Conservation (phyloP, 2,113 vertebrate species). For the Cyprichromis sp. region DNA sequence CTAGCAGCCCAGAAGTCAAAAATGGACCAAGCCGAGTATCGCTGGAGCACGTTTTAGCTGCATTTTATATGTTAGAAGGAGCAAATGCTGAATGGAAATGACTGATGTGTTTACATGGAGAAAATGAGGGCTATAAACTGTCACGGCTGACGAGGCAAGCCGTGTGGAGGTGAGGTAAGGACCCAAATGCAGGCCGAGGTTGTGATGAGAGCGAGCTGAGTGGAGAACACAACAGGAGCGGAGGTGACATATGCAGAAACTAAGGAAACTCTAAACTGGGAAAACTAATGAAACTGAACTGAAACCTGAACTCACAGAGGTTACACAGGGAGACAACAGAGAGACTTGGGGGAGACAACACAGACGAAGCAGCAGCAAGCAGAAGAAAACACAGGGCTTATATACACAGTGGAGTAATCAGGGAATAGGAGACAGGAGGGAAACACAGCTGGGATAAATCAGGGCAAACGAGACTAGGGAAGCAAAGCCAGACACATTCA, state of each 20-base stretch:
- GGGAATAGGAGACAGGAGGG: background rate
- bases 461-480: background rate
- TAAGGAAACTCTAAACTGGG: background rate
- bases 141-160: fast-evolving
- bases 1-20: background rate
- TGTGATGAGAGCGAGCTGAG: background rate
- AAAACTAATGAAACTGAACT: background rate
- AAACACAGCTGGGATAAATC: background rate
- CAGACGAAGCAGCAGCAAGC: background rate
- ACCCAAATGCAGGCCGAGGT: background rate
- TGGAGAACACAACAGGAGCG: background rate
- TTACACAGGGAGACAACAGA: background rate
- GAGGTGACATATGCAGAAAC: background rate
- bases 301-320: background rate
- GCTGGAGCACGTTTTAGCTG: background rate
- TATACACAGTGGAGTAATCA: background rate
- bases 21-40: background rate
- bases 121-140: background rate
- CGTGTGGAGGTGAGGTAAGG: background rate
- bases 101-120: background rate
- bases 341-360: background rate
- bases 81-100: background rate
- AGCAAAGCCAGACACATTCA: background rate
- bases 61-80: background rate
- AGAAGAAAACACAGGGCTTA: background rate